Evolutionary conservation across 2,797 vertebrate species (phyloP).

Genomic region (Urophycis tenuis): DNA sequence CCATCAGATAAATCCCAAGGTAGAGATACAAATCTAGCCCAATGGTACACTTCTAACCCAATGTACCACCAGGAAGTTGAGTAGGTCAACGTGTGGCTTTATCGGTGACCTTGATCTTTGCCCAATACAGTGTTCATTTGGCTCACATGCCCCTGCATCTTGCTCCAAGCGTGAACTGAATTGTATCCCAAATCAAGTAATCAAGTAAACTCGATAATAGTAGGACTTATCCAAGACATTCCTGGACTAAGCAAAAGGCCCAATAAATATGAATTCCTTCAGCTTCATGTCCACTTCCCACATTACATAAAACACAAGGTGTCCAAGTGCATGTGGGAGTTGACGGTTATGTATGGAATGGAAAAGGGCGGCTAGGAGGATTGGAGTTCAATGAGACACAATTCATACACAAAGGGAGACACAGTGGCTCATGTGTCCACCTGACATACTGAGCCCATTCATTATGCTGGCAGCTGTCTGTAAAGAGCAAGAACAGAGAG

Average conservation of each 20-base stretch:
- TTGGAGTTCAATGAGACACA: not conserved
- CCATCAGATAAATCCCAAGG: not conserved
- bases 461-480: conserved; percentile 54
- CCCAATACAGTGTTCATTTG: conserved; percentile 24
- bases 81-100: not conserved
- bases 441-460: conserved; percentile 46
- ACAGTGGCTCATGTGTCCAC: conserved; percentile 46
- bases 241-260: not conserved
- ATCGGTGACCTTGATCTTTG: conserved; percentile 49
- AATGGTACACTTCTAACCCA: not conserved
- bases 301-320: conserved; percentile 31
- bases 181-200: not conserved
- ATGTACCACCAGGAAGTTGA: not conserved
- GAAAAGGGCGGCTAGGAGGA: conserved; percentile 1
- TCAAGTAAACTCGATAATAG: not conserved
- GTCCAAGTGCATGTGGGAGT: conserved; percentile 37
- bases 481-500: not conserved
- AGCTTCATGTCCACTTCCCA: conserved; percentile 16
- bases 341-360: conserved; percentile 29
- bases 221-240: conserved; percentile 8
- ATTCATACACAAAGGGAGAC: conserved; percentile 47
- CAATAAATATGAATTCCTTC: not conserved
- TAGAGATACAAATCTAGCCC: not conserved
- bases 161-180: conserved; percentile 19
- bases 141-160: conserved; percentile 56